Evolutionary conservation across 92 coral and sea anemone genomes (phyloP).

Genomic region (Phenganax stokvisi): DNA sequence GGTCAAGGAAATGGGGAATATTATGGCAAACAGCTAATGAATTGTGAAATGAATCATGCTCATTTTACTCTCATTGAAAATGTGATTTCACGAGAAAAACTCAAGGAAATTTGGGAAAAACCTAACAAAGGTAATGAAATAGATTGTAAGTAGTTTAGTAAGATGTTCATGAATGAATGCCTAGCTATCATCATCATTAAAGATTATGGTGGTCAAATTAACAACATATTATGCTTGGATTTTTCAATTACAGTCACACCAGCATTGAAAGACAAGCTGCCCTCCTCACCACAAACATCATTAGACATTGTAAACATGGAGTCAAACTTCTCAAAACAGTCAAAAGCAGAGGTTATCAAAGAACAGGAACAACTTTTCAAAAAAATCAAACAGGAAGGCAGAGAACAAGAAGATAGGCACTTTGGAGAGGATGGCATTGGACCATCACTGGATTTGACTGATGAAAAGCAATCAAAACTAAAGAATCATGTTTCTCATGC

Average conservation of each 20-base stretch:
- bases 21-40: conserved; percentile 46
- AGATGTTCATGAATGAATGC: neutral
- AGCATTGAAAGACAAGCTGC: neutral
- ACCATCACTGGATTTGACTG: conserved; percentile 1
- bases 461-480: neutral
- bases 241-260: neutral
- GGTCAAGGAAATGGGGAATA: conserved; percentile 69
- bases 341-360: conserved; percentile 17
- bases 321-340: conserved; percentile 2
- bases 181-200: neutral
- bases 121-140: neutral
- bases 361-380: conserved; percentile 41
- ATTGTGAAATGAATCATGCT: conserved; percentile 32
- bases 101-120: neutral
- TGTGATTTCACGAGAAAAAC: conserved; percentile 2
- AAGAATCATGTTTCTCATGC: conserved; percentile 11
- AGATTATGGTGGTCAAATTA: no score
- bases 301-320: conserved; percentile 28
- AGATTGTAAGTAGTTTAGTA: neutral
- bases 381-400: conserved; percentile 20
- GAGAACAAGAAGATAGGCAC: neutral
- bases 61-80: conserved; percentile 2
- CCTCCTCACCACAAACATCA: neutral
- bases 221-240: no score
- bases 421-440: neutral